Conservation (phyloP, 2,888 invertebrate genomes). For the Tupiocoris notatus region DNA sequence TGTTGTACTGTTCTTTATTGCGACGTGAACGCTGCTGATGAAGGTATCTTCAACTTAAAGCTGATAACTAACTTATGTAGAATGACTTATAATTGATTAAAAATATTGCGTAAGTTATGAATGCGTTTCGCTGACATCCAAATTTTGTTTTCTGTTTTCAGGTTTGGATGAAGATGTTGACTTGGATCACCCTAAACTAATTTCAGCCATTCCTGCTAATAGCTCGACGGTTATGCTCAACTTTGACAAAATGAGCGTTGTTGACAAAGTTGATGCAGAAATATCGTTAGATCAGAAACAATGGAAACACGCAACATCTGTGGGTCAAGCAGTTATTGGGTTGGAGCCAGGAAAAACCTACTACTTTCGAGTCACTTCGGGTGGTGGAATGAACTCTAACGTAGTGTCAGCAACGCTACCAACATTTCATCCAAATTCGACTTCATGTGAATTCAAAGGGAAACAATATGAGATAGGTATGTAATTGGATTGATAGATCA, state of each 20-base stretch:
- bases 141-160: conserved; percentile 19
- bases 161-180: conserved; percentile 25
- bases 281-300: conserved; percentile 55
- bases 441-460: conserved; percentile 53
- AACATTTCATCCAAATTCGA: conserved; percentile 39
- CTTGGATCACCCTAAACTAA: conserved; percentile 42
- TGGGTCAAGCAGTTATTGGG: conserved; percentile 48
- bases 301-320: conserved; percentile 52
- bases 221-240: conserved; percentile 54
- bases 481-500: not conserved
- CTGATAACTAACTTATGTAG: too few species aligned
- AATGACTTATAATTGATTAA: too few species aligned
- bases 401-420: conserved; percentile 49
- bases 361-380: conserved; percentile 53
- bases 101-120: too few species aligned
- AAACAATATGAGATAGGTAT: conserved; percentile 51
- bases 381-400: conserved; percentile 50
- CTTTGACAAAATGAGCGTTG: conserved; percentile 54
- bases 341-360: conserved; percentile 55
- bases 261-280: conserved; percentile 54
- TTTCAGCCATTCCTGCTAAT: conserved; percentile 54
- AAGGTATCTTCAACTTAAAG: too few species aligned
- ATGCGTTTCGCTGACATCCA: too few species aligned
- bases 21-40: conserved; percentile 64
- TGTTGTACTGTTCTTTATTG: conserved; percentile 85